Conservation (phyloP, 2,113 vertebrate genomes). For the Seriola rivoliana region DNA sequence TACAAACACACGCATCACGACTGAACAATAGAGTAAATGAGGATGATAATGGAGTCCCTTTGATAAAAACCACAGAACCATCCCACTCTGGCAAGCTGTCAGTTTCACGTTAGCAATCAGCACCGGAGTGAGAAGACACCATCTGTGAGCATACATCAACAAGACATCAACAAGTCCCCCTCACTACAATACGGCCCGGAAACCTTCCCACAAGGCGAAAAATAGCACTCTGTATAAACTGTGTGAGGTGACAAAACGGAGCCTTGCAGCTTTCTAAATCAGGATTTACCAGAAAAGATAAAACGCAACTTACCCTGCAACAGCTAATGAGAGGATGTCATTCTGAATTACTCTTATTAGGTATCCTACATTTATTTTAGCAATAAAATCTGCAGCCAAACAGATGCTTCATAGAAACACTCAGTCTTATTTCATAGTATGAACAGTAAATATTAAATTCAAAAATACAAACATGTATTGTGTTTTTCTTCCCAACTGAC, state of each 20-base stretch:
- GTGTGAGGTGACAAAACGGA: neutral
- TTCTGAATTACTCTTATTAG: neutral
- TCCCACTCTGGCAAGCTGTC: slow-evolving; percentile 64
- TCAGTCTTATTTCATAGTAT: neutral
- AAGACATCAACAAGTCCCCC: slow-evolving; percentile 69
- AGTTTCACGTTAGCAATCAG: slow-evolving; percentile 72
- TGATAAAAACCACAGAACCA: slow-evolving; percentile 48
- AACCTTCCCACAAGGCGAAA: slow-evolving; percentile 30
- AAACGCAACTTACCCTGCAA: neutral
- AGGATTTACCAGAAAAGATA: neutral
- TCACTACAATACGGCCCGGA: slow-evolving; percentile 17
- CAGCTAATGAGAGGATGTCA: neutral
- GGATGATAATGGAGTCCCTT: slow-evolving; percentile 57
- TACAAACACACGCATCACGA: slow-evolving; percentile 22
- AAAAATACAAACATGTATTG: neutral
- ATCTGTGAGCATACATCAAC: slow-evolving; percentile 76
- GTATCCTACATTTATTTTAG: neutral
- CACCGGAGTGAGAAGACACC: slow-evolving; percentile 66
- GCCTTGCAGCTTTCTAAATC: neutral
- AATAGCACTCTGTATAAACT: slow-evolving; percentile 24
- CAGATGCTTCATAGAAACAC: neutral
- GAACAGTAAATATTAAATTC: neutral
- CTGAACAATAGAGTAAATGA: slow-evolving; percentile 46
- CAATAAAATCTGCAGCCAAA: slow-evolving; percentile 18
- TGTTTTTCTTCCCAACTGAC: slow-evolving; percentile 70